phyloP scores from a whole-genome alignment of 2,888 invertebrate genomes.

The Hyposoter didymator region DNA sequence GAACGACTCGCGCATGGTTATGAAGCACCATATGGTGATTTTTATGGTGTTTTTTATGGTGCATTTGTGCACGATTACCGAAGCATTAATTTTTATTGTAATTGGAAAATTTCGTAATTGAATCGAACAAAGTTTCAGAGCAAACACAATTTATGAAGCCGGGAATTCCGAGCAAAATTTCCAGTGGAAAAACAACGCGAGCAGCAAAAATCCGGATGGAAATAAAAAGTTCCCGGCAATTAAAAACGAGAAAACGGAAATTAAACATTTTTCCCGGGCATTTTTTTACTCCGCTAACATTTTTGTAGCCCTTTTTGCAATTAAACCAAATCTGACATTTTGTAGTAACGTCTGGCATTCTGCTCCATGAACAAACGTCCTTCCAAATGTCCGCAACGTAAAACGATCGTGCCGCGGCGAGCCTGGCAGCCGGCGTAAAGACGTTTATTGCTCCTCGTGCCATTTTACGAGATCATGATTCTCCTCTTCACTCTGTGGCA shows the following conservation, averaged over 20 bases:
- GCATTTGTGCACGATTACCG: neutral
- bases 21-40: neutral
- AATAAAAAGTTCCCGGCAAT: neutral
- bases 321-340: neutral
- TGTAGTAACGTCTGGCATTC: neutral
- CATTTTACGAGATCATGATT: slow-evolving; percentile 81
- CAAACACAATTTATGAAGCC: too few species aligned
- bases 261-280: neutral
- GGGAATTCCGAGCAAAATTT: neutral
- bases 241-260: neutral
- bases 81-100: neutral
- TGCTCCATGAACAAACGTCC: neutral
- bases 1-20: neutral
- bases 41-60: neutral
- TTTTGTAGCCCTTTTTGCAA: neutral
- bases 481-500: slow-evolving; percentile 62
- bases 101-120: neutral
- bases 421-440: slow-evolving; percentile 80
- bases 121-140: too few species aligned
- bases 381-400: slow-evolving; percentile 28
- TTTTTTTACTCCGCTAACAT: neutral
- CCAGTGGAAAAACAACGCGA: neutral
- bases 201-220: neutral
- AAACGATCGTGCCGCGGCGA: slow-evolving; percentile 64
- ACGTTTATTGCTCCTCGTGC: slow-evolving; percentile 81